A percentile compares a stretch with the other conserved stretches of the same genome.
These are phyloP conservation scores for Lordiphosa fenestrarum DNA, from an alignment of 2,888 invertebrate genomes.

Conservation along the genomic window DNA sequence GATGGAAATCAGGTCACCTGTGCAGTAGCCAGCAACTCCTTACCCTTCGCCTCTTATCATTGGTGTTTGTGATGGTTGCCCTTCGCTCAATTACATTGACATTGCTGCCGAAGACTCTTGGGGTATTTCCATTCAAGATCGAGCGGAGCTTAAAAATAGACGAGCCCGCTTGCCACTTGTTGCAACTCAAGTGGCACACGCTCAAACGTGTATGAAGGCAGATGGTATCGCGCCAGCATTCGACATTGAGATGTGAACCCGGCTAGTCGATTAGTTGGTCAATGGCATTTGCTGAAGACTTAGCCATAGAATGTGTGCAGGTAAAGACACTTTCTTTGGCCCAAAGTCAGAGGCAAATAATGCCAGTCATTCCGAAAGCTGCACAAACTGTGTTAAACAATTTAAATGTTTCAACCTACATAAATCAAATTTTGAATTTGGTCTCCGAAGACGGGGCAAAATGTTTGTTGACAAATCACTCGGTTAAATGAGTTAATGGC, in stretches of 20 bases:
- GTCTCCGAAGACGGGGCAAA: slow-evolving; percentile 13
- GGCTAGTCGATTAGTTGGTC: slow-evolving; percentile 68
- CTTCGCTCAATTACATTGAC: slow-evolving; percentile 49
- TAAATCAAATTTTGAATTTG: slow-evolving; percentile 59
- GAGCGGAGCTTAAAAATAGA: slow-evolving; percentile 61
- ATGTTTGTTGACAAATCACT: slow-evolving; percentile 61
- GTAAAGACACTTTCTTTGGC: neutral
- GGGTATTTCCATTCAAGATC: slow-evolving; percentile 52
- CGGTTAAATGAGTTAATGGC: slow-evolving; percentile 61
- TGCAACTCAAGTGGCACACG: slow-evolving; percentile 65
- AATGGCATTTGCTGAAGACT: slow-evolving; percentile 41
- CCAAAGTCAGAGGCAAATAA: too few species aligned
- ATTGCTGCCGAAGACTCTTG: slow-evolving; percentile 18
- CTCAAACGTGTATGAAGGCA: slow-evolving; percentile 47
- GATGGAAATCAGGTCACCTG: slow-evolving; percentile 57
- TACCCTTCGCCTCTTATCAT: slow-evolving; percentile 41
- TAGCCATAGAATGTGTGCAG: slow-evolving; percentile 19
- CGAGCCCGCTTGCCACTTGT: slow-evolving; percentile 70
- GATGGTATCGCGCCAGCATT: slow-evolving; percentile 17
- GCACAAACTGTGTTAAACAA: neutral
- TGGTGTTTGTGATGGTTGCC: slow-evolving; percentile 46
- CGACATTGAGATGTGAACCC: slow-evolving; percentile 65
- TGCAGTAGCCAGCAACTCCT: slow-evolving; percentile 55
- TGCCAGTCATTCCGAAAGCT: neutral
- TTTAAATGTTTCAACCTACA: slow-evolving; percentile 61